Percentiles rank a stretch among this genome's conserved stretches.
These are phyloP conservation scores for Ictidomys tridecemlineatus DNA, from an alignment of 2,113 vertebrate species.

Conservation along the genomic window DNA sequence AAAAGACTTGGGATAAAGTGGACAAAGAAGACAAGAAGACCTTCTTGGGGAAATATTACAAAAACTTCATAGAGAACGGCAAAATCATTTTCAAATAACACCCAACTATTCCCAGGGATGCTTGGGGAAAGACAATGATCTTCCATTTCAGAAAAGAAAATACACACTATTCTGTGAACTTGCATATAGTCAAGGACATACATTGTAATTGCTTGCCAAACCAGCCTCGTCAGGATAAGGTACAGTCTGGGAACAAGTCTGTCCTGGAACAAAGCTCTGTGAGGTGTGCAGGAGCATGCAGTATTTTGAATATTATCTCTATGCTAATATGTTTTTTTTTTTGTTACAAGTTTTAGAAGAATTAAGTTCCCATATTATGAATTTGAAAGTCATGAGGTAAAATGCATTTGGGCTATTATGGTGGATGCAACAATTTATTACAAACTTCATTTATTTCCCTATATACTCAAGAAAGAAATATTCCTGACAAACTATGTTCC, in stretches of 20 bases:
- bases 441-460: conserved; percentile 25
- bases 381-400: conserved; percentile 55
- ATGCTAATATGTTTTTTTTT: conserved; percentile 20
- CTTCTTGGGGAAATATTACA: conserved; percentile 26
- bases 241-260: conserved; percentile 52
- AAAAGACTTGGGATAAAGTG: background rate
- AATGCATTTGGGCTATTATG: conserved; percentile 48
- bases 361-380: conserved; percentile 53
- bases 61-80: conserved; percentile 48
- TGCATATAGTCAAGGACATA: conserved; percentile 74
- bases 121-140: conserved; percentile 57
- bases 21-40: conserved; percentile 51
- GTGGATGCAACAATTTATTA: conserved; percentile 1
- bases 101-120: conserved; percentile 58
- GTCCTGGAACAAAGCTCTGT: conserved; percentile 67
- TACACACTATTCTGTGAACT: conserved; percentile 49
- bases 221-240: conserved; percentile 26
- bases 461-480: conserved; percentile 30
- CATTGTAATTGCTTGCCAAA: conserved; percentile 54
- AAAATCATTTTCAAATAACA: conserved; percentile 71
- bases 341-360: conserved; percentile 55
- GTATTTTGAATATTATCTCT: conserved; percentile 62
- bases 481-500: background rate
- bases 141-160: conserved; percentile 68
- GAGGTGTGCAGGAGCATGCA: conserved; percentile 7